Percentiles rank a stretch among this genome's conserved stretches.
These are phyloP conservation scores for Periophthalmus magnuspinnatus DNA, from an alignment of 2,797 vertebrate species.

Conservation along the genomic window DNA sequence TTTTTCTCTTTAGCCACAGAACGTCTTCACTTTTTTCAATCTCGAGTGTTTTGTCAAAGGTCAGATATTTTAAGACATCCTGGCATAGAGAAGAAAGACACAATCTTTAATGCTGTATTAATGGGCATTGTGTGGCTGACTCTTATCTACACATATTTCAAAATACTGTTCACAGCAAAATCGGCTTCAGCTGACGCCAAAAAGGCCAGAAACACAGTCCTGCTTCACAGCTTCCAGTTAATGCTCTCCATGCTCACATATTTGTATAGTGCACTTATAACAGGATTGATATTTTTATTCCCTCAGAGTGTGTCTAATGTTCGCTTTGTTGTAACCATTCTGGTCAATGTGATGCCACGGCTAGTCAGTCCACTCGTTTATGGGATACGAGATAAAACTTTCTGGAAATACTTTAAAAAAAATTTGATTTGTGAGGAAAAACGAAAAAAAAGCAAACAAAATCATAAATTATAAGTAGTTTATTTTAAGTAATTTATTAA, in stretches of 20 bases:
- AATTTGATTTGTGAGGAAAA: not conserved
- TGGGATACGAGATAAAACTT: slow-evolving; percentile 59
- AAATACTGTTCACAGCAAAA: slow-evolving; percentile 45
- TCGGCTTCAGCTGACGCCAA: slow-evolving; percentile 36
- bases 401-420: slow-evolving; percentile 21
- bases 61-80: slow-evolving; percentile 41
- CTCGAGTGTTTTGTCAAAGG: slow-evolving; percentile 33
- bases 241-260: slow-evolving; percentile 60
- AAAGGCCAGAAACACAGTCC: slow-evolving; percentile 65
- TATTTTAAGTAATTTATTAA: too few relatives aligned
- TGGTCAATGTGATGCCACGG: slow-evolving; percentile 54
- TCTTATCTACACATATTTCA: slow-evolving; percentile 57
- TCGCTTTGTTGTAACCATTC: slow-evolving; percentile 14
- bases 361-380: slow-evolving; percentile 70
- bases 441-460: not conserved
- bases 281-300: not conserved
- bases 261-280: not conserved
- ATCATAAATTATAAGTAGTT: too few relatives aligned
- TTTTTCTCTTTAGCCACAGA: slow-evolving; percentile 43
- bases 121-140: slow-evolving; percentile 58
- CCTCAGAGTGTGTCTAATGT: not conserved
- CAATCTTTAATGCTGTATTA: slow-evolving; percentile 29
- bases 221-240: slow-evolving; percentile 69
- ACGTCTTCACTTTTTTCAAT: slow-evolving; percentile 36
- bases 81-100: slow-evolving; percentile 31